Conservation (phyloP, 2,888 invertebrate species). For the Zaprionus bogoriensis region DNA sequence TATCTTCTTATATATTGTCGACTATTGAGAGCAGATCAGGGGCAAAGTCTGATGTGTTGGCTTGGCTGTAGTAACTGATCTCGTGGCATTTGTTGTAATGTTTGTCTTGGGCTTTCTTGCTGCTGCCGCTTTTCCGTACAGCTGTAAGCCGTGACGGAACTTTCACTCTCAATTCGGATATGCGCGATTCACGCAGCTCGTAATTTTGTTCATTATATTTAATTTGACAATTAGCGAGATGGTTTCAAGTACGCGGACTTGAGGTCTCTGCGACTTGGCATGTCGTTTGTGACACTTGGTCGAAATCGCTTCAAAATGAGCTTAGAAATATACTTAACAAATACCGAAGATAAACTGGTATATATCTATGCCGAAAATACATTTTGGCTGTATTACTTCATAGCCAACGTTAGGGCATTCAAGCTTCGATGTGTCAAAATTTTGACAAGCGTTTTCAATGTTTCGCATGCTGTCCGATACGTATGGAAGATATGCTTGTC, state of each 20-base stretch:
- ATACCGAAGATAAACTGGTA: too few species aligned
- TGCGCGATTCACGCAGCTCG: conserved; percentile 25
- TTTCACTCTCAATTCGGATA: conserved; percentile 52
- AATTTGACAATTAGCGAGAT: conserved; percentile 43
- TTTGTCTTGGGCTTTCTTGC: not conserved
- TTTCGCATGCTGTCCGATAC: conserved; percentile 2
- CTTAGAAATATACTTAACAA: too few species aligned
- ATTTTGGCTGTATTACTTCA: not conserved
- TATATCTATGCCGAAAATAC: too few species aligned
- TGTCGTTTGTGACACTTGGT: not conserved
- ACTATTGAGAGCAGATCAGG: too few species aligned
- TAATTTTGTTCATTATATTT: conserved; percentile 43
- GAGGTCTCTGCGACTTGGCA: not conserved
- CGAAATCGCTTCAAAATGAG: too few species aligned
- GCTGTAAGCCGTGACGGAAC: conserved; percentile 4
- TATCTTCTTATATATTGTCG: too few species aligned
- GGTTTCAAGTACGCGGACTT: conserved; percentile 2
- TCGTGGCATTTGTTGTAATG: not conserved
- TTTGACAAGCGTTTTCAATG: not conserved
- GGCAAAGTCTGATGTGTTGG: not conserved
- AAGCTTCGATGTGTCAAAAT: not conserved
- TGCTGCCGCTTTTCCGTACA: not conserved
- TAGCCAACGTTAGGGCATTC: not conserved
- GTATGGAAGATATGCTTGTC: conserved; percentile 34
- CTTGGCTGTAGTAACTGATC: not conserved